Evolutionary conservation across 2,113 vertebrate species (phyloP), one percentile per base, ranked within the genome.

Genomic region (Antidorcas marsupialis): DNA sequence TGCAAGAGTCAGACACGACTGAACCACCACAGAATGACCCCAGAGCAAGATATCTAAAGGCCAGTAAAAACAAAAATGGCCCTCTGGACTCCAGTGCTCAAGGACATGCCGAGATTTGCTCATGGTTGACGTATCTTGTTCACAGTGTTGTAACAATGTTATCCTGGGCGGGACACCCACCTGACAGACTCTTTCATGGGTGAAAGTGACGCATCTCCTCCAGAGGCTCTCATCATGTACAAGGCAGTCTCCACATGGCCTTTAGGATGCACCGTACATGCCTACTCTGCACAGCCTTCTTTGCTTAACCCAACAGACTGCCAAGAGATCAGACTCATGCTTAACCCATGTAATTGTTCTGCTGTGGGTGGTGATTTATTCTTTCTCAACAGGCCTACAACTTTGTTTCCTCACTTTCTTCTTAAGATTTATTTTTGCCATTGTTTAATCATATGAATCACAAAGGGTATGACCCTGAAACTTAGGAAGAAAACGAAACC

Each of bases 401-500:
- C 7, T 59, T 71, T 43, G 9, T 28, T 28, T 82, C 59, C 62
- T 53, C 81, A 60, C 88, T 96, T 86, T 96, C 47, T 86, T 94
- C 64, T 47, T 0, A 0, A 67, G 76, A 89, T 76, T n/a, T 98
- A 53, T 39, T 74, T 2, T 52, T 39, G 33, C 45, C 15, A 7
- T 83, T 96, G 92, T 57, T 81, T 92, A 96, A 96, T 97, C 97
- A 57, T 36, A 79, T 74, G 52, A 95, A 87, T 98, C 93, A 94
- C 12, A 84, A 62, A 23, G 0, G 1, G 28, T 84, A 81, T 52
- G 84, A 94, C 79, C 17, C 89, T 94, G 36, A 59, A 84, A 95
- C 97, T 89, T 98, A 55, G 55, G 87, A 95, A 92, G 81, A 98
- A 97, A 97, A 93, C 89, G 6, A 94, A 97, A 93, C 90, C 19